These are phyloP conservation scores for Redunca redunca DNA, from an alignment of 2,113 vertebrate genomes.

Conservation along the genomic window DNA sequence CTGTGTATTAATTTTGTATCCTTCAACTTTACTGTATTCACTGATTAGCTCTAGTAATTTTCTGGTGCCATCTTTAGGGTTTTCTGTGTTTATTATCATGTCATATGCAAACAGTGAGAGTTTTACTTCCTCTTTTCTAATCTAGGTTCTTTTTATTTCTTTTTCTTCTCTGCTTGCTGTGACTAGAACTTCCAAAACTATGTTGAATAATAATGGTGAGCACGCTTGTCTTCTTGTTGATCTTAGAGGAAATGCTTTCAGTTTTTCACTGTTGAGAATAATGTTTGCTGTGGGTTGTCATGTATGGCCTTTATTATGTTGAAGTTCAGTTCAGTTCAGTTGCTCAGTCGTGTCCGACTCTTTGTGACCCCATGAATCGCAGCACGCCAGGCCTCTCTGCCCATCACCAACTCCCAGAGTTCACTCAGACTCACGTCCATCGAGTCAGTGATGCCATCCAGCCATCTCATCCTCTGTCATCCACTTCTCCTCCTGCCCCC, in stretches of 20 bases:
- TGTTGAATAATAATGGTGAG: not conserved
- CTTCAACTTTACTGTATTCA: not conserved
- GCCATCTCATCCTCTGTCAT: no score
- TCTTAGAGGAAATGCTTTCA: not conserved
- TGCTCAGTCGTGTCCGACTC: no score
- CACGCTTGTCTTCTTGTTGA: not conserved
- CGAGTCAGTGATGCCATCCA: no score
- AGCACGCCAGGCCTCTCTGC: no score
- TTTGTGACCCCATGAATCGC: no score
- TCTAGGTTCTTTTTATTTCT: not conserved
- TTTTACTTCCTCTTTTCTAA: not conserved
- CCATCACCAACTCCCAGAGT: no score
- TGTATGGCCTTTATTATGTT: not conserved
- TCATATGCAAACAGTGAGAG: not conserved
- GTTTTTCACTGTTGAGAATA: not conserved
- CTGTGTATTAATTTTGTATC: not conserved
- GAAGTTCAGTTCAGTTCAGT: not conserved
- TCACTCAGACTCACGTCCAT: no score
- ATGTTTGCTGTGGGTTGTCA: not conserved
- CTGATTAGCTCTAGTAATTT: not conserved
- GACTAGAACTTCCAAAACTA: not conserved
- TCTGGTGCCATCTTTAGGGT: not conserved
- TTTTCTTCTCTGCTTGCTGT: not conserved
- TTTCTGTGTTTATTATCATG: not conserved
- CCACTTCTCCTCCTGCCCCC: no score